Evolutionary conservation across 2,113 vertebrate genomes (phyloP).

Genomic region (Gallinago undulata): DNA sequence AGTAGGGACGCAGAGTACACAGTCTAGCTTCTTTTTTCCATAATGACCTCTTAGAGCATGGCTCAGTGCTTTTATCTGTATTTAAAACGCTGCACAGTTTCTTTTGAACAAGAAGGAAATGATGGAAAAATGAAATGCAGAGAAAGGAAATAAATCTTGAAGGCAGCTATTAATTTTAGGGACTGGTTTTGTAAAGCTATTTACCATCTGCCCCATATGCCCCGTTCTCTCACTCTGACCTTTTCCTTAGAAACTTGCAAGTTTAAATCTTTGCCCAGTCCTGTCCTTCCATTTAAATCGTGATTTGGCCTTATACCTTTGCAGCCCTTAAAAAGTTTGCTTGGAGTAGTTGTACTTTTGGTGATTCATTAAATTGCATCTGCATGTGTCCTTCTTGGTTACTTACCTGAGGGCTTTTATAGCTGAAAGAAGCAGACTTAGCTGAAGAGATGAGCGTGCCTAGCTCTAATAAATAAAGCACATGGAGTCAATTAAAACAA

Average conservation of each 20-base stretch:
- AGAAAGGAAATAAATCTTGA: constrained; percentile 48
- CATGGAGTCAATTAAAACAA: constrained; percentile 60
- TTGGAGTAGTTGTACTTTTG: background rate
- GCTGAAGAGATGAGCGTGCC: constrained; percentile 16
- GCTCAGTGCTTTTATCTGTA: constrained; percentile 17
- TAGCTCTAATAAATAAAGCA: constrained; percentile 46
- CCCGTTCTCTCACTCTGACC: background rate
- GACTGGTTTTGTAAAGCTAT: constrained; percentile 29
- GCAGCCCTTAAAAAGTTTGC: background rate
- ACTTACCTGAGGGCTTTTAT: constrained; percentile 39
- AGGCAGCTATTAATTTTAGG: background rate
- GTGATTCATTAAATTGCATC: background rate
- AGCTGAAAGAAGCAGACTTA: constrained; percentile 16
- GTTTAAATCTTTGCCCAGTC: background rate
- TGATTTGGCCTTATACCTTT: background rate
- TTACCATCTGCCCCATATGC: constrained; percentile 37
- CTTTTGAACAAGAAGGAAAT: constrained; percentile 32
- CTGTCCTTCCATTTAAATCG: background rate
- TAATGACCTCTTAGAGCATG: background rate
- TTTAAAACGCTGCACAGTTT: constrained; percentile 7
- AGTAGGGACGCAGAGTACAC: background rate
- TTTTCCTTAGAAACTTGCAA: constrained; percentile 12
- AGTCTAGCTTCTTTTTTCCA: background rate
- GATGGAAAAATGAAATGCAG: constrained; percentile 44
- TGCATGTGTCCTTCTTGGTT: constrained; percentile 18